Evolutionary conservation across 2,888 invertebrate genomes (phyloP), one percentile per base, ranked within the genome.

Genomic region (Elgonia sp.): DNA sequence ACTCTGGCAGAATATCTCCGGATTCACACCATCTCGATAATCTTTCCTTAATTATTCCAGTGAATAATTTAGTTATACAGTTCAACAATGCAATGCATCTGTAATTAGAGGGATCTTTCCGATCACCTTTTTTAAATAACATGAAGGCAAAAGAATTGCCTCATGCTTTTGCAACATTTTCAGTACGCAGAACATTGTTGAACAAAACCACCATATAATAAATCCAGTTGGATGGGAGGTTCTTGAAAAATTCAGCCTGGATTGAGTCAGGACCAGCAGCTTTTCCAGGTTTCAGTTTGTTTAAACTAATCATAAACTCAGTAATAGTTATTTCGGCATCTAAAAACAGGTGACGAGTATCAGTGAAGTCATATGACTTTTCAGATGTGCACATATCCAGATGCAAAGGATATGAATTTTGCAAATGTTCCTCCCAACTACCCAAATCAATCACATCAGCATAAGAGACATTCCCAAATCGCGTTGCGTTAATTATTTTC

Each of bases 221-320:
- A 55, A 60, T 21, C 79, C 69, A 79, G 21, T 79, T 79, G 0
- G 40, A 42, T 0, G 69, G 69, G 12, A 79, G n/a, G n/a, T 69
- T 42, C 60, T 69, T 67, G 3, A 39, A 57, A 42, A n/a, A 69
- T 57, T 79, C 69, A 60, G 67, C 69, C 12, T 40, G 57, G 14
- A 79, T 69, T 42, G 14, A 8, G 16, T 79, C 79, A 12, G 79
- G 69, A 3, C 77, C 77, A 5, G 77, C 16, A 29, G 77, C 55
- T 67, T 77, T 67, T 10, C 21, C 12, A 14, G 16, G 1, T 67
- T 69, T 79, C 20, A 79, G 12, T 29, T 79, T 69, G 1, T 79
- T 67, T 14, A 79, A 40, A 57, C 16, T 39, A 14, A n/a, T 12
- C 12, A 57, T 29, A 0, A 79, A 16, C 18, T 79, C 57, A 8